Conservation (phyloP, 1,140 invertebrate genomes). For the Brachionus asplanchnoidis region DNA sequence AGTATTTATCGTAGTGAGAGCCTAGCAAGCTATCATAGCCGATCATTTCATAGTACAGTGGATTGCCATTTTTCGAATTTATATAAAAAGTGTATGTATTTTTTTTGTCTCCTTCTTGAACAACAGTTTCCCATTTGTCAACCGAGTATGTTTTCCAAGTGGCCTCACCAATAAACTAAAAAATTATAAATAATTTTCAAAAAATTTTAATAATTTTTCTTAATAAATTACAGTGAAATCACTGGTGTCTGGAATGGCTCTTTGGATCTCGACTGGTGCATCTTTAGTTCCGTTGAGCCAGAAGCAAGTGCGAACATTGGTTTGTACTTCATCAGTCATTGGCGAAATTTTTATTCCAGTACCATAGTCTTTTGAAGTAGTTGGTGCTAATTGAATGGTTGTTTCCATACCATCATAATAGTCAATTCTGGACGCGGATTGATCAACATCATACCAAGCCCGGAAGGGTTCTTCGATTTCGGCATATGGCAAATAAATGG, state of each 20-base stretch:
- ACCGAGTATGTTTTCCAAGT: constrained; percentile 47
- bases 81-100: constrained; percentile 74
- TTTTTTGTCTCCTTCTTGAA: constrained; percentile 68
- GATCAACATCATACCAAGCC: constrained; percentile 74
- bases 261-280: constrained; percentile 65
- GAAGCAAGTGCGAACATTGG: constrained; percentile 73
- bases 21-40: constrained; percentile 84
- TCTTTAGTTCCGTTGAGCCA: constrained; percentile 72
- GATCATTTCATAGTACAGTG: constrained; percentile 81
- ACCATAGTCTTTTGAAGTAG: constrained; percentile 63
- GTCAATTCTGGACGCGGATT: constrained; percentile 76
- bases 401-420: constrained; percentile 75
- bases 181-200: background rate
- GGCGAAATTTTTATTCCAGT: constrained; percentile 77
- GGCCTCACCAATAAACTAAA: constrained; percentile 43
- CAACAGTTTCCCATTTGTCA: constrained; percentile 70
- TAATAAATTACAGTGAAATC: constrained; percentile 60
- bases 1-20: constrained; percentile 93
- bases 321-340: constrained; percentile 62
- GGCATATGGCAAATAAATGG: constrained; percentile 74
- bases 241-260: constrained; percentile 73
- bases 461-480: constrained; percentile 78
- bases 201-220: constrained; percentile 42
- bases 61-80: constrained; percentile 53
- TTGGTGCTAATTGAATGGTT: background rate